A percentile compares a stretch with the other conserved stretches of the same genome.
Evolutionary conservation across 2,888 invertebrate species (phyloP).

Genomic region (Lymantria monacha): DNA sequence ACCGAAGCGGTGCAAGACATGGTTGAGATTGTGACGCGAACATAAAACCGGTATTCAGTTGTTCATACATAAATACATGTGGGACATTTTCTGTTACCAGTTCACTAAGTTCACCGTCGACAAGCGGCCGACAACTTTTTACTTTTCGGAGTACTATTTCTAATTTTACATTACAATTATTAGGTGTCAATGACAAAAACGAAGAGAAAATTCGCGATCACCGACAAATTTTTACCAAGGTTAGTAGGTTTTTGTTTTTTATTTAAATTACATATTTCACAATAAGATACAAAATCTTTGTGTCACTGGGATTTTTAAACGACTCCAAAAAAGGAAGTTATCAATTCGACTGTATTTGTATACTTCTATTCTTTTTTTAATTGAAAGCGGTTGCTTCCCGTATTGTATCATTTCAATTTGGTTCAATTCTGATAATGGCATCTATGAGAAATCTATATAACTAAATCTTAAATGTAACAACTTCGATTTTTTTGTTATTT

Average conservation of each 20-base stretch:
- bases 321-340: too few relatives aligned
- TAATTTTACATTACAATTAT: conserved; percentile 50
- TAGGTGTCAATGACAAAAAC: conserved; percentile 82
- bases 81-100: conserved; percentile 39
- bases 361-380: too few relatives aligned
- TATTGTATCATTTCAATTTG: too few relatives aligned
- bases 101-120: conserved; percentile 43
- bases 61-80: conserved; percentile 53
- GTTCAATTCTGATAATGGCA: too few relatives aligned
- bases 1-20: conserved; percentile 8
- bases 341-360: too few relatives aligned
- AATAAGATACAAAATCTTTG: too few relatives aligned
- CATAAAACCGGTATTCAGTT: conserved; percentile 39
- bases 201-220: conserved; percentile 78
- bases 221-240: conserved; percentile 81
- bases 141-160: conserved; percentile 61
- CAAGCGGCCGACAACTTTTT: conserved; percentile 53
- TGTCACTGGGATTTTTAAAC: too few relatives aligned
- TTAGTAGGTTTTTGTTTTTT: conserved; percentile 37
- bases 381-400: too few relatives aligned
- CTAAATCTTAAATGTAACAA: too few relatives aligned
- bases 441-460: too few relatives aligned
- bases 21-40: conserved; percentile 17
- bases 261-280: too few relatives aligned
- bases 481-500: too few relatives aligned